Base-by-base conservation (phyloP, 1,140 invertebrate genomes). In the Onthophagus taurus region DNA sequence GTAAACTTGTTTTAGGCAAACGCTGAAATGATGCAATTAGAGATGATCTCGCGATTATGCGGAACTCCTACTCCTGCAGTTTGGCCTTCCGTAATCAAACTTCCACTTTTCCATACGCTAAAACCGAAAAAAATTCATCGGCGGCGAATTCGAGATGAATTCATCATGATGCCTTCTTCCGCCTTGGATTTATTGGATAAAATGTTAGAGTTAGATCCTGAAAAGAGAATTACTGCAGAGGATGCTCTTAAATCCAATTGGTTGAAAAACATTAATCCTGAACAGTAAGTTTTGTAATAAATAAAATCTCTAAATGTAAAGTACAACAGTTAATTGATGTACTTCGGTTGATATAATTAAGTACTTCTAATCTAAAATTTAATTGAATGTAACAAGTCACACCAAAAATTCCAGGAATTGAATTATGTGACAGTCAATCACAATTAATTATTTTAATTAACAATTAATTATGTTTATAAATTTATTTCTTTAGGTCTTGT, bases 201-300 rank as follows among this genome's bases (percentile, higher is more conserved):
- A 60, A 97, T 99, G 95, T 69, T 99, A 38, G 89, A 94, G 57
- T 68, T 99, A 41, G 95, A 99, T 71, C 97, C 96, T 0, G 80
- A 84, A 11, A 86, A 85, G 58, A 71, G 97, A 49, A 92, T 97
- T 46, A 93, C 91, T 0, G 93, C 95, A 5, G 88, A 93, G 31
- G 86, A 95, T 58, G 94, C 96, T 3, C 74, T 99, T 0, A 85
- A 90, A 60, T 89, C 88, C 51, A 71, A 80, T n/a, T 99, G 95
- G 95, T 69, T 99, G 1, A 89, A 82, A 65, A 85, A 89, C 65
- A 80, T 97, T 24, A 78, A 90, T 57, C 89, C 90, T 12, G 83
- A 89, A 56, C 78, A 81, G 91, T 95, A 74, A 78, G 83, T 81
- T 58, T 44, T 52, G 42, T 12, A 11, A n/a, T n/a, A n/a, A n/a